Evolutionary conservation across 1,140 invertebrate genomes (phyloP).

Genomic region (Agrypnia vestita): DNA sequence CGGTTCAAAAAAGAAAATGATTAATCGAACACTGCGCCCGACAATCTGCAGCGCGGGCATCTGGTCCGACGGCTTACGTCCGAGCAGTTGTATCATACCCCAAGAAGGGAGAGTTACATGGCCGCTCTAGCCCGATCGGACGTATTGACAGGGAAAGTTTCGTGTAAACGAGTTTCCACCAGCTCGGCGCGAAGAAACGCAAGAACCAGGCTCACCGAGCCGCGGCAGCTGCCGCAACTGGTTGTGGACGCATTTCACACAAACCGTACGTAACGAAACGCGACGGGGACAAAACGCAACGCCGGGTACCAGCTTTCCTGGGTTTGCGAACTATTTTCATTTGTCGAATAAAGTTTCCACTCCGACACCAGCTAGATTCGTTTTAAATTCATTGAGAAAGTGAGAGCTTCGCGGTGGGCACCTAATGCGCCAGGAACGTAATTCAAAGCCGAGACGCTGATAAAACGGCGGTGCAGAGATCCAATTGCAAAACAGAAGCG

Average conservation of each 20-base stretch:
- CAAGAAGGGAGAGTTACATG: constrained; percentile 27
- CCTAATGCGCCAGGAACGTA: no score
- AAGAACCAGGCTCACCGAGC: not conserved
- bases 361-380: no score
- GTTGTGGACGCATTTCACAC: constrained; percentile 3
- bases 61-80: not conserved
- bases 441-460: no score
- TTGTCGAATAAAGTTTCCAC: no score
- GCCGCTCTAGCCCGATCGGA: constrained; percentile 28
- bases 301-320: not conserved
- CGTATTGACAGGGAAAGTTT: constrained; percentile 43
- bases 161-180: constrained; percentile 33
- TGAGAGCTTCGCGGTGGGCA: no score
- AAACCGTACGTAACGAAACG: no score
- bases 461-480: no score
- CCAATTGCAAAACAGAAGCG: not conserved
- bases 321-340: no score
- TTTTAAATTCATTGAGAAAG: no score
- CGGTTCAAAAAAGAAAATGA: not conserved
- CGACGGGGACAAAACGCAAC: not conserved
- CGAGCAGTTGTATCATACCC: constrained; percentile 26
- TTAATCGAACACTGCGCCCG: not conserved
- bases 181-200: constrained; percentile 17
- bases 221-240: constrained; percentile 7
- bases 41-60: not conserved